These are phyloP conservation scores for Oreochromis grahami DNA, from an alignment of 2,797 vertebrate genomes.

Conservation along the genomic window DNA sequence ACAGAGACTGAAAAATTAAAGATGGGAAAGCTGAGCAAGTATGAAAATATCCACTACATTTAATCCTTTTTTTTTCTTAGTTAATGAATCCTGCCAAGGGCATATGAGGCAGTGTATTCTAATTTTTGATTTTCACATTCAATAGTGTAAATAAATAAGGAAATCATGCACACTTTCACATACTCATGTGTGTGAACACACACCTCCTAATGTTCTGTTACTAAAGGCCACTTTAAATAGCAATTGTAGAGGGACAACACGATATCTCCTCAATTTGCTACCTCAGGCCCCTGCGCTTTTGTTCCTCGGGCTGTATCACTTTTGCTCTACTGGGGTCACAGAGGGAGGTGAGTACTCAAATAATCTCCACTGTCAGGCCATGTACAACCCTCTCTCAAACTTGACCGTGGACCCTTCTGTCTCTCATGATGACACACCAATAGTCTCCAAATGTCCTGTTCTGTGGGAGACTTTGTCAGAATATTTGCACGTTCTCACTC, in stretches of 20 bases:
- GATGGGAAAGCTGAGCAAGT: conserved; percentile 16
- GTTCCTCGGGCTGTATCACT: conserved; percentile 12
- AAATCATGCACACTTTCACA: neutral
- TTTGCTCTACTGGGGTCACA: conserved; percentile 13
- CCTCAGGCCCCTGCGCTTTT: neutral
- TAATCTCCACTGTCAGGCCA: conserved; percentile 32
- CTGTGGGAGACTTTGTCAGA: conserved; percentile 54
- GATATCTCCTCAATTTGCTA: neutral
- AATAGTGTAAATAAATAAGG: neutral
- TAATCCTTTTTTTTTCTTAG: neutral
- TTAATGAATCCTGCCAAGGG: neutral
- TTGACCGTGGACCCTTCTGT: conserved; percentile 37
- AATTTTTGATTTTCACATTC: conserved; percentile 5
- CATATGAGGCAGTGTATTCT: neutral
- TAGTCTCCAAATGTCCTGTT: conserved; percentile 43
- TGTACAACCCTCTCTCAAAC: conserved; percentile 34
- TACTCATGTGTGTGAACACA: neutral
- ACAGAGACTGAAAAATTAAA: conserved; percentile 20
- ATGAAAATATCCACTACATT: conserved; percentile 9
- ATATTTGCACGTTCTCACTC: conserved; percentile 61
- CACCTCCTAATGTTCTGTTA: neutral
- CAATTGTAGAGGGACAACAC: neutral
- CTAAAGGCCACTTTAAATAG: conserved; percentile 23
- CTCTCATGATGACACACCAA: conserved; percentile 46
- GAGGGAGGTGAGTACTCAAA: conserved; percentile 6